Base-by-base conservation (phyloP, 2,797 vertebrate genomes). In the Sebastes itinus region DNA sequence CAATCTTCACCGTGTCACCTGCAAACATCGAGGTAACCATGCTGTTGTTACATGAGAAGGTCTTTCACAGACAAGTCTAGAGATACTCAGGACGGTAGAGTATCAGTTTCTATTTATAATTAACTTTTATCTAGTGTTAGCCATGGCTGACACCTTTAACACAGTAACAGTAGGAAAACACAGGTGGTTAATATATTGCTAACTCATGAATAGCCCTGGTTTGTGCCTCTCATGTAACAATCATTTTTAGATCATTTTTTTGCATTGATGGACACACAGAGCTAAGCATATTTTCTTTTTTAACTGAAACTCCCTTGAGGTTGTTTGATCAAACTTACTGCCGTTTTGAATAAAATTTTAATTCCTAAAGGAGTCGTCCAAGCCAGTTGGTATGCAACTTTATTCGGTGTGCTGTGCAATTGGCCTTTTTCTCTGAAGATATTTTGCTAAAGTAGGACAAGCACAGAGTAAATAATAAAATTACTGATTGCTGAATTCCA, bases 1-100 rank as follows among this genome's bases (percentile, higher is more conserved):
- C 98, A 11, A 99, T 99, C 84, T 88, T 98, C 88, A 99, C 92
- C n/a, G 95, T 97, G 92, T 96, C 97, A 85, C 97, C 98, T 99
- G 91, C 25, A 90, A 76, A 73, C 89, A 85, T 32, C 11, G 3
- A 2, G 23, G 42, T 1, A 28, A 80, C 4, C 3, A 56, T 35
- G 33, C 33, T 35, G 33, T 35, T 35, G 33, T 54, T 12, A 14
- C 42, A 14, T 7, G 33, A 59, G n/a, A 9, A 2, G 8, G 12
- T 14, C 33, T 14, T 66, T 67, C 22, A 75, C 32, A 62, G 35
- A 58, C 16, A 14, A 18, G 6, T 49, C 56, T 13, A 65, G 42
- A 12, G 3, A 64, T 3, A 42, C 20, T 23, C 32, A 75, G 56
- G 12, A 61, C 12, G 5, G 7, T 2, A 3, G 4, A 33, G 10